Percentiles rank a stretch among this genome's conserved stretches.
Conservation (phyloP, 92 coral and sea anemone genomes). For the Actinernus sp. region DNA sequence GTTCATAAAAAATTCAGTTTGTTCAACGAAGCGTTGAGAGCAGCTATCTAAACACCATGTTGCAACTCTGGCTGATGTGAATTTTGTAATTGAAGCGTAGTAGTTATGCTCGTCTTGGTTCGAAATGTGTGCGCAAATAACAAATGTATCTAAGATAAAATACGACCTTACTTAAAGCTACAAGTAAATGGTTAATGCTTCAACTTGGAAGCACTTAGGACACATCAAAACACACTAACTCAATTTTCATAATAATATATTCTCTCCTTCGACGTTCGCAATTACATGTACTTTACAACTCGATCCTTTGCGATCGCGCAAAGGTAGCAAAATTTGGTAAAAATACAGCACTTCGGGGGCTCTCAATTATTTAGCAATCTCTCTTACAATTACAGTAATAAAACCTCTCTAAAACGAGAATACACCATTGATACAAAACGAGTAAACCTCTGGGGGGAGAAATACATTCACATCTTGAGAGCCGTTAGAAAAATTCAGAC, state of each 20-base stretch:
- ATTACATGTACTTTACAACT: slow-evolving; percentile 63
- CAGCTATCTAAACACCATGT: slow-evolving; percentile 83
- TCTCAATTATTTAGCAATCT: slow-evolving; percentile 67
- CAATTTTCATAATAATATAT: slow-evolving; percentile 68
- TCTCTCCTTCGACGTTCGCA: slow-evolving; percentile 65
- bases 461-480: slow-evolving; percentile 78
- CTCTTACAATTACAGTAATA: slow-evolving; percentile 82
- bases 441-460: slow-evolving; percentile 58
- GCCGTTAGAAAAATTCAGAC: slow-evolving; percentile 67
- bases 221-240: slow-evolving; percentile 9
- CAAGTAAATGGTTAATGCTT: no score
- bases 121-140: no score
- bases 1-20: slow-evolving; percentile 86
- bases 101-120: no score
- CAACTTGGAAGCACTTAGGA: background rate
- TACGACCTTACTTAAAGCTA: no score
- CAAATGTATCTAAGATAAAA: no score
- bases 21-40: slow-evolving; percentile 78
- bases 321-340: slow-evolving; percentile 72
- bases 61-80: slow-evolving; percentile 14
- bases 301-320: slow-evolving; percentile 18
- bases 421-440: slow-evolving; percentile 74
- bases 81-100: slow-evolving; percentile 9
- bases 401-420: slow-evolving; percentile 89
- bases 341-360: slow-evolving; percentile 79